Conservation (phyloP, 2,113 vertebrate species). For the Nesogale talazaci region DNA sequence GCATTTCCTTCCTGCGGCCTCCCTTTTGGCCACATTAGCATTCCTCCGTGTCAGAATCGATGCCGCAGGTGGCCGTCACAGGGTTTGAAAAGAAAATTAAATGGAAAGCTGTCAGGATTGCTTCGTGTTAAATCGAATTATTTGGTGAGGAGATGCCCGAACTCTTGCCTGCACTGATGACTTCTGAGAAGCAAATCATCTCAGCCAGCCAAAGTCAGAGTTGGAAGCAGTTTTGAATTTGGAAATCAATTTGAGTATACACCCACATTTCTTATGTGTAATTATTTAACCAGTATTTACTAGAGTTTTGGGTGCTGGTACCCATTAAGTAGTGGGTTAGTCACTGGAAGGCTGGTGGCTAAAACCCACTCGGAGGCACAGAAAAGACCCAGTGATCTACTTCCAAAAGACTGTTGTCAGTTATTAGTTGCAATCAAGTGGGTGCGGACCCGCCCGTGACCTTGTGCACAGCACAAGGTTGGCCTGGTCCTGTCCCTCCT, state of each 20-base stretch:
- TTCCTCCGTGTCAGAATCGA: conserved; percentile 53
- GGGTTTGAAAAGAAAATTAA: conserved; percentile 61
- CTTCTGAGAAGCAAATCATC: background rate
- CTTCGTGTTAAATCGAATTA: conserved; percentile 58
- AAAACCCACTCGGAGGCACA: background rate
- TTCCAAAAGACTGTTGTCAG: background rate
- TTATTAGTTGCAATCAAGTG: too few relatives aligned
- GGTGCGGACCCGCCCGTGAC: too few relatives aligned
- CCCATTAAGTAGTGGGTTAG: too few relatives aligned
- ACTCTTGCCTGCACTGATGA: conserved; percentile 10
- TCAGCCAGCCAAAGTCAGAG: background rate
- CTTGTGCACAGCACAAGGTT: background rate
- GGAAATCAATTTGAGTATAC: background rate
- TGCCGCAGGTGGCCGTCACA: conserved; percentile 66
- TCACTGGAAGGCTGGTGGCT: background rate
- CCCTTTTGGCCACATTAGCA: conserved; percentile 65
- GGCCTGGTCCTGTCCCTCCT: too few relatives aligned
- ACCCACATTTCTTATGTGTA: background rate
- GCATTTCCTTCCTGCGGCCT: conserved; percentile 66
- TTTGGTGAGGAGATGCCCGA: conserved; percentile 24
- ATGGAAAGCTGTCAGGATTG: conserved; percentile 35
- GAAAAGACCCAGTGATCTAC: background rate
- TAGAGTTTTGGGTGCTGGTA: background rate
- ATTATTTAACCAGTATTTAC: background rate
- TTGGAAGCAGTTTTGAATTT: background rate